Conservation (phyloP, 2,113 vertebrate species). For the Coryphaenoides rupestris region DNA sequence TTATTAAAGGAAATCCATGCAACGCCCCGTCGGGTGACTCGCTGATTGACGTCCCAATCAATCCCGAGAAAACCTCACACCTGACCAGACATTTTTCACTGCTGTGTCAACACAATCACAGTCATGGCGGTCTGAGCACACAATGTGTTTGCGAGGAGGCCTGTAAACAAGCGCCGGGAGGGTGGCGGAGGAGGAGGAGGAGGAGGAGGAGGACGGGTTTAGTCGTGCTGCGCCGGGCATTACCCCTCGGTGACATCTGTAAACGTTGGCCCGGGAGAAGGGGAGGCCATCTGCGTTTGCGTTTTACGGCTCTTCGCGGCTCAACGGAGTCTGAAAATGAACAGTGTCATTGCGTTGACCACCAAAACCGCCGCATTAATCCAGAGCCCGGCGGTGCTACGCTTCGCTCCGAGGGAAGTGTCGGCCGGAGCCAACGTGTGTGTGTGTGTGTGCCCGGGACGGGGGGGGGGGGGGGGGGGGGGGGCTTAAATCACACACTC, state of each 20-base stretch:
- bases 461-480: conserved; percentile 6
- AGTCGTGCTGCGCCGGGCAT: conserved; percentile 34
- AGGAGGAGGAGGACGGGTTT: conserved; percentile 38
- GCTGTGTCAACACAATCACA: conserved; percentile 15
- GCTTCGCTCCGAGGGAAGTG: conserved; percentile 22
- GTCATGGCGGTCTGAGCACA: conserved; percentile 12
- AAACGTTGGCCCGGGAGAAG: conserved; percentile 41
- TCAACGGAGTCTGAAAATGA: conserved; percentile 63
- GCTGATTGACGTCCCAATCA: background rate
- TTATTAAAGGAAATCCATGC: too few relatives aligned
- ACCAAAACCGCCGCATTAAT: conserved; percentile 19
- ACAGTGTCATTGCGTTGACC: conserved; percentile 43
- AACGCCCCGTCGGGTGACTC: background rate
- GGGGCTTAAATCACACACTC: conserved; percentile 55
- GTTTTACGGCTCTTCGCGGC: conserved; percentile 60
- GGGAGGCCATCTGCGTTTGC: conserved; percentile 56
- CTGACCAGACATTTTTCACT: background rate
- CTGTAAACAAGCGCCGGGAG: conserved; percentile 22
- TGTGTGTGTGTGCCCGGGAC: too few relatives aligned
- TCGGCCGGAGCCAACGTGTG: conserved; percentile 29
- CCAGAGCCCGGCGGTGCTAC: conserved; percentile 5
- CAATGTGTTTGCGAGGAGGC: conserved; percentile 16
- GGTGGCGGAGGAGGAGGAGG: too few relatives aligned
- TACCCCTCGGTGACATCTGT: conserved; percentile 50
- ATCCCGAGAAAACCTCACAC: too few relatives aligned